Evolutionary conservation across 1,140 invertebrate genomes (phyloP), one percentile per base, ranked within the genome.

Genomic region (Polyergus mexicanus): DNA sequence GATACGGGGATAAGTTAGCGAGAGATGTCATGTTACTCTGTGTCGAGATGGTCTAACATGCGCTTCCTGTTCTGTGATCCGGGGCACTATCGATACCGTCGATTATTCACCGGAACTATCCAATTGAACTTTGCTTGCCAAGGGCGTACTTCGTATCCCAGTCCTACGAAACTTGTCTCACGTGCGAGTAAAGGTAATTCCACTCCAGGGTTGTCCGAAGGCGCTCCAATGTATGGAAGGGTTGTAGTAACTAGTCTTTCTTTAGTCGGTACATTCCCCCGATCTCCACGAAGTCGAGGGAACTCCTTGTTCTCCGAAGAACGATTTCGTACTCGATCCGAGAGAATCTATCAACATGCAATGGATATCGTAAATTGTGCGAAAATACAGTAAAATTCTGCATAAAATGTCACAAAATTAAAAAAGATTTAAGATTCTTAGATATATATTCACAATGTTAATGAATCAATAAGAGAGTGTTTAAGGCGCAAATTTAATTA

Each of bases 101-200:
- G 78, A 83, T 83, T 83, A 83, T 54, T 83, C 78, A 83, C 54
- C 78, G 78, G 54, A 74, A 54, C 78, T 83, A 83, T 83, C 78
- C 78, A 83, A 83, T 83, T 83, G 78, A 83, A 83, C 78, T 83
- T 83, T 83, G 78, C 78, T 83, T 60, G 78, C 78, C 68, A 83
- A 74, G 78, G 68, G 78, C 78, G 68, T 83, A 62, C n/a, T 83
- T 72, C 68, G 68, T 74, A 83, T 60, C 78, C 44, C 51, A 28
- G 47, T 69, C 22, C 22, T 68, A 60, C 38, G 78, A 74, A 83
- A 83, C 78, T 83, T 83, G 11, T 54, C 54, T 62, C 28, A 83
- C 35, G 78, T 71, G 25, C 35, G 66, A 72, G 60, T 38, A 66
- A 72, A 65, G 68, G 38, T 58, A 83, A 41, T 35, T 83, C 72